Conservation (phyloP, 2,888 invertebrate genomes). For the Fragum whitleyi region DNA sequence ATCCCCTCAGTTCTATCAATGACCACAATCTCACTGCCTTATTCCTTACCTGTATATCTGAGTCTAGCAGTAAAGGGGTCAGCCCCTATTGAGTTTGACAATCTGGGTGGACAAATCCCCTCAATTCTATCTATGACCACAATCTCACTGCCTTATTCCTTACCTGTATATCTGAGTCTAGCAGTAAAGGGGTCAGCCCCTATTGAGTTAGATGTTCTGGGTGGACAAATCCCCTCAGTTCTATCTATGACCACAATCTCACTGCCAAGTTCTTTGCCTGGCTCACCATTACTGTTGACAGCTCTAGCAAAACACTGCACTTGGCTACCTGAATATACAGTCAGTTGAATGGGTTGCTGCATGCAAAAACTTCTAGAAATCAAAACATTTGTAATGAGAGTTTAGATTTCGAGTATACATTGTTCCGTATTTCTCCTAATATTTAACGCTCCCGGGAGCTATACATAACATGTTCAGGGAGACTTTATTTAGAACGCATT, state of each 20-base stretch:
- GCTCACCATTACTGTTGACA: constrained; percentile 81
- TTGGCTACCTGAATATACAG: constrained; percentile 82
- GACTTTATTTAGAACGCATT: no score
- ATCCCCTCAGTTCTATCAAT: constrained; percentile 76
- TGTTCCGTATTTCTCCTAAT: no score
- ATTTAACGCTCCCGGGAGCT: no score
- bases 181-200: constrained; percentile 84
- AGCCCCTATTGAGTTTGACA: constrained; percentile 79
- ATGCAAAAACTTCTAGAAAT: background rate
- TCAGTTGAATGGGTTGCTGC: no score
- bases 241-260: constrained; percentile 74
- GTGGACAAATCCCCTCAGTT: constrained; percentile 80
- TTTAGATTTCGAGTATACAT: no score
- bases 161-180: constrained; percentile 83
- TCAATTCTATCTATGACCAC: constrained; percentile 71
- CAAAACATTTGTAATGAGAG: no score
- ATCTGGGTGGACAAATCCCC: constrained; percentile 81
- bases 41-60: constrained; percentile 80
- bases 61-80: constrained; percentile 84
- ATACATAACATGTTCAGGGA: no score
- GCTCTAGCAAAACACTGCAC: constrained; percentile 84
- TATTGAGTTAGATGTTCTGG: constrained; percentile 75
- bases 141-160: background rate
- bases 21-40: constrained; percentile 2
- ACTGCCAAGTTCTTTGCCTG: constrained; percentile 83